Conservation (phyloP, 2,113 vertebrate species). For the Nanorana parkeri region DNA sequence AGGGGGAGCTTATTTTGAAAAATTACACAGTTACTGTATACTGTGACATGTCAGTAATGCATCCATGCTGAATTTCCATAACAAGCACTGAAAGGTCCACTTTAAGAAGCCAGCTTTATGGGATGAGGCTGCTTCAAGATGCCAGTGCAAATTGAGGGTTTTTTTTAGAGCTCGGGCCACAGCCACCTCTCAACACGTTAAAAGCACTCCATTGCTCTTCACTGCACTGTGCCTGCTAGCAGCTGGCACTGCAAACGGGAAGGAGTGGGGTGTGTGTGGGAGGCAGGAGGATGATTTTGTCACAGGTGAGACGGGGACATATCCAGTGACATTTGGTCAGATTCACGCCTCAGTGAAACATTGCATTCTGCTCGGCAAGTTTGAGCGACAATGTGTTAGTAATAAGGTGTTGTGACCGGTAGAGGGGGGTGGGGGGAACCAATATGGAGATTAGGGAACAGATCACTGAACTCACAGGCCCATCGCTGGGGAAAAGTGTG, state of each 20-base stretch:
- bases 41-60: no score
- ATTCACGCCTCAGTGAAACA: slow-evolving; percentile 32
- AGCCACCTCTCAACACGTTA: no score
- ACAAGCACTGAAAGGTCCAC: no score
- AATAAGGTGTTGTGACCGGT: not conserved
- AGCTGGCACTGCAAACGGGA: not conserved
- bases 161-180: no score
- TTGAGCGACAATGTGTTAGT: not conserved
- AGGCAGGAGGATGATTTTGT: slow-evolving; percentile 12
- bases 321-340: slow-evolving; percentile 46
- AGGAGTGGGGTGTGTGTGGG: slow-evolving; percentile 29
- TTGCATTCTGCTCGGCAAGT: slow-evolving; percentile 18
- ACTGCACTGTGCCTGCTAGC: not conserved
- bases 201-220: no score
- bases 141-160: no score
- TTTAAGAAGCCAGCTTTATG: no score
- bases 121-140: no score
- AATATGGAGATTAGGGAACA: not conserved
- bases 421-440: not conserved
- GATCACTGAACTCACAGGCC: not conserved
- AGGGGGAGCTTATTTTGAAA: no score
- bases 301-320: slow-evolving; percentile 44
- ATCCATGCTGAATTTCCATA: no score
- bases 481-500: no score
- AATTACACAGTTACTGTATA: no score